Evolutionary conservation across 2,888 invertebrate genomes (phyloP), one percentile per base, ranked within the genome.

Genomic region (Drosophila nigricruria): DNA sequence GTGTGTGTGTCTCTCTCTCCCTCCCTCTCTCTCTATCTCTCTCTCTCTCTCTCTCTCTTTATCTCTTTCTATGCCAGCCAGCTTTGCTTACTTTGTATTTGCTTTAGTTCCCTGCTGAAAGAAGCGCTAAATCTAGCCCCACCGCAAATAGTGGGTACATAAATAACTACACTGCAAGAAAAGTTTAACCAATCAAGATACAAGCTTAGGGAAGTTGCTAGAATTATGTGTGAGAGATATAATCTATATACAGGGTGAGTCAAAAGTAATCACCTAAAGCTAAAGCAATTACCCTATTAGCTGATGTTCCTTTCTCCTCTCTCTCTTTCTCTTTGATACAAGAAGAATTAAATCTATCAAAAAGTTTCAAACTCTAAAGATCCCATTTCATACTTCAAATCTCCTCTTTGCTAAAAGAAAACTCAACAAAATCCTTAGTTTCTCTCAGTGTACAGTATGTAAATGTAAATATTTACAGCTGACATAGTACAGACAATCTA

Each of bases 31-130:
- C 4, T 36, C 34, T 20, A 2, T 36, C 36, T 54, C 14, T 36
- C 20, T 53, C 12, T 30, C 9, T 47, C 6, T 38, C 23, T 27
- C 1, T 50, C 30, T 54, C 20, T 42, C 20, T 9, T 10, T 18
- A 8, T 30, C 30, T 50, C 14, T n/a, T n/a, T 43, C 20, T 18
- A 20, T 65, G 59, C 54, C 42, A 45, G 67, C 27, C 42, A 66
- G 32, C 69, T 25, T 9, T 52, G 62, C 58, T 62, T 57, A 79
- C 67, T 66, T 68, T 77, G 76, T 77, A 66, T 77, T 73, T 77
- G 64, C 57, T 70, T 70, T 70, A 52, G 42, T 40, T 49, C 30
- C 16, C 40, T 32, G 49, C 59, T 63, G 58, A 61, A 75, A 76
- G 58, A 52, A 62, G 45, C 43, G 54, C 59, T 36, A 63, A 75